phyloP scores from a whole-genome alignment of 2,888 invertebrate genomes.

The Lochmaea capreae region DNA sequence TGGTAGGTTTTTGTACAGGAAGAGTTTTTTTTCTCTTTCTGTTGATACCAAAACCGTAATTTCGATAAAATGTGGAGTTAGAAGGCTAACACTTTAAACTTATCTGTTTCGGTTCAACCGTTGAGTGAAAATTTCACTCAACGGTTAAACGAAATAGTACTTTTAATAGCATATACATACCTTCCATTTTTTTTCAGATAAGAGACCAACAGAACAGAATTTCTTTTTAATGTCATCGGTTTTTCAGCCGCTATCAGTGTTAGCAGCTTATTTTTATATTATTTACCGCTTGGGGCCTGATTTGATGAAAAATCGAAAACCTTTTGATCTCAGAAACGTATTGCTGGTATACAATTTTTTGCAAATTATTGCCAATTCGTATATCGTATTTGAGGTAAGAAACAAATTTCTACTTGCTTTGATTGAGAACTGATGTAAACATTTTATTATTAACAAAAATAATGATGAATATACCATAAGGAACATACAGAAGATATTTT shows the following conservation, averaged over 20 bases:
- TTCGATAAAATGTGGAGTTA: too few species aligned
- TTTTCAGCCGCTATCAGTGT: slow-evolving; percentile 40
- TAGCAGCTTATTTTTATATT: slow-evolving; percentile 47
- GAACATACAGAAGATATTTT: too few species aligned
- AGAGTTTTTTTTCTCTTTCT: too few species aligned
- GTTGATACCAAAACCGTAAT: too few species aligned
- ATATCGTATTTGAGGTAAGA: slow-evolving; percentile 47
- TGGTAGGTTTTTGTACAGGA: too few species aligned
- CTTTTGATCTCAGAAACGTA: slow-evolving; percentile 49
- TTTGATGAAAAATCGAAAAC: slow-evolving; percentile 51
- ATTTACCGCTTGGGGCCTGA: slow-evolving; percentile 50
- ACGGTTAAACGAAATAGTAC: background rate
- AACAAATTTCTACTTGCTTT: background rate
- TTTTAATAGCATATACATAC: background rate
- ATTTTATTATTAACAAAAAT: slow-evolving; percentile 26
- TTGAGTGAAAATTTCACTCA: too few species aligned
- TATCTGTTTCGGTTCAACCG: too few species aligned
- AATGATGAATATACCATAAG: too few species aligned
- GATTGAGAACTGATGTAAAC: background rate
- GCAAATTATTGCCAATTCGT: slow-evolving; percentile 50
- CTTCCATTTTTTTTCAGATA: slow-evolving; percentile 48
- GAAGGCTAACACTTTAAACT: too few species aligned
- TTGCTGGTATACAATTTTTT: slow-evolving; percentile 49
- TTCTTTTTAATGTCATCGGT: slow-evolving; percentile 49
- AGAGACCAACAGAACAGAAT: slow-evolving; percentile 40